Base-by-base conservation (phyloP, 2,113 vertebrate species). In the Entomyzon cyanotis region DNA sequence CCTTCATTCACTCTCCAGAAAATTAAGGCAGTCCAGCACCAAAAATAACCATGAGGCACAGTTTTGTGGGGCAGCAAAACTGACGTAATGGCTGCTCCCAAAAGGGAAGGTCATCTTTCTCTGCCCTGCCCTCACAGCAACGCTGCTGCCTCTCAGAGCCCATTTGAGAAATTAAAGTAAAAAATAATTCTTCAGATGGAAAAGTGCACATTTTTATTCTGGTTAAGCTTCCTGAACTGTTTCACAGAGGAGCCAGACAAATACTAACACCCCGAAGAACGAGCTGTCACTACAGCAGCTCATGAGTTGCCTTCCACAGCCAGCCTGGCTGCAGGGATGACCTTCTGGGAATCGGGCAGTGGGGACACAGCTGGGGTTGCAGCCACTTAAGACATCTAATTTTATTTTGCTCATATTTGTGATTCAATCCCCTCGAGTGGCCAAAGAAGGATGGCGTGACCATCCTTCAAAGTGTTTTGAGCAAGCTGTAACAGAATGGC, bases 401-500 rank as follows among this genome's bases (percentile, higher is more conserved):
- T 95, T 90, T 85, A 86, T 96, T 96, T 96, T 93, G 82, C 67
- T 91, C 82, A 7, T 85, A 79, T 68, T 85, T 85, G 78, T 65
- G 85, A 94, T 56, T 84, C 93, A 95, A 59, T 87, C 60, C 89
- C 69, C 87, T 87, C 1, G 8, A 96, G 84, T 82, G 39, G 12
- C 60, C 16, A 1, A 74, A 84, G 73, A 77, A 55, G 60, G 77
- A 84, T 87, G 81, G 93, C 2, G 30, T 94, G 91, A 96, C 60
- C 69, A 95, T 69, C 56, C 81, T 90, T 89, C 83, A 50, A 67
- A 93, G 64, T 62, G 80, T 78, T 95, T 18, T 47, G 64, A 89
- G 65, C 77, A 76, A 75, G 49, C 84, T 73, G 2, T 39, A 82
- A 89, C 44, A 74, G 91, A 89, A 90, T 2, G 60, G 76, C 76